These are phyloP conservation scores for Silurus aristotelis DNA, from an alignment of 2,797 vertebrate species.

Conservation along the genomic window DNA sequence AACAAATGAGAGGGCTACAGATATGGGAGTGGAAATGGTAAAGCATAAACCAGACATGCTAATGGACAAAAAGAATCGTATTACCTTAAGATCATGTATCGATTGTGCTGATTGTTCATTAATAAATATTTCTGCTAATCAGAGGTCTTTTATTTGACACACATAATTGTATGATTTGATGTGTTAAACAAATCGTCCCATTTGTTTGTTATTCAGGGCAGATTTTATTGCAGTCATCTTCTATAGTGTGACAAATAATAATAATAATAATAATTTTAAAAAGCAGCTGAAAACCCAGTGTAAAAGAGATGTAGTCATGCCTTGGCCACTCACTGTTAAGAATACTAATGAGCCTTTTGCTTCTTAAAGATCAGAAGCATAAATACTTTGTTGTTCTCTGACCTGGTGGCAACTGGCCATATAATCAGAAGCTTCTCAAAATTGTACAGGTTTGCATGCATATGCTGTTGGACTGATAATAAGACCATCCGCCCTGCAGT, in stretches of 20 bases:
- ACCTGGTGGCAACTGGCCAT: slow-evolving; percentile 34
- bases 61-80: not conserved
- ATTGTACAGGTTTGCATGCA: slow-evolving; percentile 29
- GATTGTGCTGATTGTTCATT: not conserved
- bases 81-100: not conserved
- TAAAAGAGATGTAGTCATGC: not conserved
- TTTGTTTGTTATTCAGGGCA: not conserved
- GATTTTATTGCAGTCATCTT: not conserved
- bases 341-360: slow-evolving; percentile 4
- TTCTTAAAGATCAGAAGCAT: slow-evolving; percentile 10
- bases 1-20: not conserved
- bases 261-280: not conserved
- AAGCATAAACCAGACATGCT: not conserved
- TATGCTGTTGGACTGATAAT: slow-evolving; percentile 44
- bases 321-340: not conserved
- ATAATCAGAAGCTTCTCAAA: slow-evolving; percentile 33
- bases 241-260: not conserved
- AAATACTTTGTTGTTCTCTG: slow-evolving; percentile 12
- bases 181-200: not conserved
- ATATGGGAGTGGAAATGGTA: too few relatives aligned
- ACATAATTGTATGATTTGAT: not conserved
- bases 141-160: not conserved
- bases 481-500: slow-evolving; percentile 39
- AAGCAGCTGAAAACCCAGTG: not conserved
- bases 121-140: not conserved